Conservation (phyloP, 2,113 vertebrate genomes). For the Pomatorhinus ruficollis region DNA sequence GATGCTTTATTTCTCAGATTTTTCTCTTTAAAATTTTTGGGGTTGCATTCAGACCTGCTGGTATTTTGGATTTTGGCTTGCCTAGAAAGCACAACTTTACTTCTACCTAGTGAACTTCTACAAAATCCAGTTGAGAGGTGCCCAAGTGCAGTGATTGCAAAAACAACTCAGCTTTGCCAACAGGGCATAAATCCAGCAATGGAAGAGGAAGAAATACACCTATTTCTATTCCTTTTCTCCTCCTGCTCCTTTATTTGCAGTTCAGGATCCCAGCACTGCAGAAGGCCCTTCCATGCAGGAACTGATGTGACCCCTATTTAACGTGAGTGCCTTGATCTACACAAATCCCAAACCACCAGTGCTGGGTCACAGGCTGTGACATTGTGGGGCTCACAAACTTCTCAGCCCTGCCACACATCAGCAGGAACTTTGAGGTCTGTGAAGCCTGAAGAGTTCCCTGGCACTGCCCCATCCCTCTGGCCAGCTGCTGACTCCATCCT, state of each 20-base stretch:
- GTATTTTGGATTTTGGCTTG: neutral
- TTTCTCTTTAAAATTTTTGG: neutral
- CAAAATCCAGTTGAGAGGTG: neutral
- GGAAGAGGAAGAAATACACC: neutral
- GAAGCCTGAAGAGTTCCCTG: fast-evolving
- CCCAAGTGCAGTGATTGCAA: neutral
- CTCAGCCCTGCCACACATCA: neutral
- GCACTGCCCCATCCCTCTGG: neutral
- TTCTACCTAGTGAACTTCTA: neutral
- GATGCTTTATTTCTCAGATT: neutral
- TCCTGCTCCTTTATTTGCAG: neutral
- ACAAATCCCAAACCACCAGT: neutral
- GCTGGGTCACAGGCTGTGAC: neutral
- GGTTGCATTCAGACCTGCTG: neutral
- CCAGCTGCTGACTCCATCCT: neutral
- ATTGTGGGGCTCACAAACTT: neutral
- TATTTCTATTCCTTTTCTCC: neutral
- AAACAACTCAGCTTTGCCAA: neutral
- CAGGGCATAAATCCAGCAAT: neutral
- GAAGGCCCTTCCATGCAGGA: neutral
- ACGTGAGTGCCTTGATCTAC: neutral
- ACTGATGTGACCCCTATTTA: neutral
- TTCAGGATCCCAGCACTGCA: neutral
- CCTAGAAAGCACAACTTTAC: neutral
- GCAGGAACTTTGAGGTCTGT: neutral